Conservation (phyloP, 2,797 vertebrate genomes). For the Cynopterus sphinx region DNA sequence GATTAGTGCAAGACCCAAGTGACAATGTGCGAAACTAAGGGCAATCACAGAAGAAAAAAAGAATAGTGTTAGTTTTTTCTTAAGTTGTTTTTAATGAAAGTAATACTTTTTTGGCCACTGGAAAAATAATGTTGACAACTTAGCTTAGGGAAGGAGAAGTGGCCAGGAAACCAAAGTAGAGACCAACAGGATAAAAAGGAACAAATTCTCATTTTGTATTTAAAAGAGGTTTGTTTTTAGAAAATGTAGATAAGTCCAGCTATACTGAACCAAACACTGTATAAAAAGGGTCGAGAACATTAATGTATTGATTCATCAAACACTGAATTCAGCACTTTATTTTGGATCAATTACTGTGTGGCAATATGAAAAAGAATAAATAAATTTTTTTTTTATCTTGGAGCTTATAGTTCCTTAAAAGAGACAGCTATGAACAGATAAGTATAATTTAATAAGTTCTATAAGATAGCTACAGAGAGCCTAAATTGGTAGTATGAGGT, state of each 20-base stretch:
- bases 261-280: neutral
- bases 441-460: no score
- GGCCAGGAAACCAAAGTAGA: neutral
- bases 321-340: neutral
- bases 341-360: neutral
- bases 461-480: no score
- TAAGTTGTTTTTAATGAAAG: neutral
- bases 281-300: neutral
- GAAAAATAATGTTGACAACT: neutral
- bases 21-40: neutral
- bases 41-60: neutral
- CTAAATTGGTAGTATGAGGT: no score
- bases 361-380: neutral
- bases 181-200: neutral
- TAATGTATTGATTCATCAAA: neutral
- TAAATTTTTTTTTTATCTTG: neutral
- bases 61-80: neutral
- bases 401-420: no score
- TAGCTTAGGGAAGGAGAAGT: neutral
- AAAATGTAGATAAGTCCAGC: neutral
- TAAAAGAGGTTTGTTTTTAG: neutral
- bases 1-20: neutral
- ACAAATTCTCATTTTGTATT: neutral
- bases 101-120: neutral
- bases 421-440: no score